Evolutionary conservation across 2,113 vertebrate species (phyloP).

Genomic region (Nothoprocta pentlandii): DNA sequence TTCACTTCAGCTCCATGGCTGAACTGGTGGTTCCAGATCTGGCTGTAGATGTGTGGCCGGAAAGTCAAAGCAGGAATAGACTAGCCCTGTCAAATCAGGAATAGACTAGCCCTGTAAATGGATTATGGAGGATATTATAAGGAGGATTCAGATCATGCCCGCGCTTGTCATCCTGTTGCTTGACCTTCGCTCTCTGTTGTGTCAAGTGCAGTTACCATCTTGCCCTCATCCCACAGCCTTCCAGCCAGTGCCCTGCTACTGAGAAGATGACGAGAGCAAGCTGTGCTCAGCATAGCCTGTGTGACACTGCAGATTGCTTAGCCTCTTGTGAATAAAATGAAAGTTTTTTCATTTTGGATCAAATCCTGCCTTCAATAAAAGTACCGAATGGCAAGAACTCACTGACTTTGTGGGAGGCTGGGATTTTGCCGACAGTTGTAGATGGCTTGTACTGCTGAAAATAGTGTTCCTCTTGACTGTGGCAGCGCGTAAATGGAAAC

Average conservation of each 20-base stretch:
- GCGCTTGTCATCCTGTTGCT: not conserved
- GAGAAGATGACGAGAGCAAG: not conserved
- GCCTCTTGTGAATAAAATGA: not conserved
- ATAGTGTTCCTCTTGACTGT: not conserved
- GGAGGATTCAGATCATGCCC: not conserved
- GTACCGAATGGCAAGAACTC: not conserved
- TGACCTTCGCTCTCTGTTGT: not conserved
- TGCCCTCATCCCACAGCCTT: not conserved
- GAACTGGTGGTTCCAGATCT: not conserved
- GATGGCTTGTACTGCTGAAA: not conserved
- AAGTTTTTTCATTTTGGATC: not conserved
- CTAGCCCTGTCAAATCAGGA: not conserved
- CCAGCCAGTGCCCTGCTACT: not conserved
- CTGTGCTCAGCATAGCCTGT: not conserved
- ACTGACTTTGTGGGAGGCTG: not conserved
- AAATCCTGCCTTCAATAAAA: not conserved
- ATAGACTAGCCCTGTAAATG: not conserved
- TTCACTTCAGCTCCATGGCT: accelerated
- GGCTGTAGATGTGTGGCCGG: not conserved
- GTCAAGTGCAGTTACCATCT: not conserved
- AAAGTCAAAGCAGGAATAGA: not conserved
- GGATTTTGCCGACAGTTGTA: not conserved
- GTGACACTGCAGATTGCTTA: not conserved
- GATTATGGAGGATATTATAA: not conserved
- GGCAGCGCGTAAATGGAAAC: conserved; percentile 12